Percentiles rank a stretch among this genome's conserved stretches.
These are phyloP conservation scores for Ceramica pisi DNA, from an alignment of 2,888 invertebrate genomes.

Conservation along the genomic window DNA sequence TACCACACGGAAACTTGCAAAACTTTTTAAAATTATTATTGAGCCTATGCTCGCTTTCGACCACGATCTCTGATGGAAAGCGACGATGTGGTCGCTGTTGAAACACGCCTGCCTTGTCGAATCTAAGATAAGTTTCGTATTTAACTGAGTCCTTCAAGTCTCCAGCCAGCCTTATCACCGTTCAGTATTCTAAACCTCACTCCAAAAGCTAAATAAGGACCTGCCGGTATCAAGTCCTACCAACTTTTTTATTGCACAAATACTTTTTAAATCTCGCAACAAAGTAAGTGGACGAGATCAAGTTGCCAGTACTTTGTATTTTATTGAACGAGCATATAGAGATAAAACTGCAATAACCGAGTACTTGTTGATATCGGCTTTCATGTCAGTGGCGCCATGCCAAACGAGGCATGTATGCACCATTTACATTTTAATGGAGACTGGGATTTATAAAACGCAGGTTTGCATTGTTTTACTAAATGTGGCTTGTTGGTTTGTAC, in stretches of 20 bases:
- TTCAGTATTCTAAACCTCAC: conserved; percentile 20
- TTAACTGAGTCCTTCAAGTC: no score
- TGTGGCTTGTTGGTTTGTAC: not conserved
- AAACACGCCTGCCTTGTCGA: no score
- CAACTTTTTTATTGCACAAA: conserved; percentile 36
- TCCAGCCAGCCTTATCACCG: not conserved
- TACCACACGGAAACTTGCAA: not conserved
- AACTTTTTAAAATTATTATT: no score
- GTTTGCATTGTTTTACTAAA: conserved; percentile 40
- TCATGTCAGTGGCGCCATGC: conserved; percentile 53
- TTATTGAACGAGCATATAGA: conserved; percentile 42
- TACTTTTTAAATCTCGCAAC: conserved; percentile 41
- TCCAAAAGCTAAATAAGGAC: conserved; percentile 37
- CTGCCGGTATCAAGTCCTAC: conserved; percentile 19
- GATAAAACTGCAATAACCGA: conserved; percentile 48
- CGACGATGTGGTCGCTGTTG: no score
- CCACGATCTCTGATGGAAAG: no score
- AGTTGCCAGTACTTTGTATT: conserved; percentile 47
- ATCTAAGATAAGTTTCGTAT: no score
- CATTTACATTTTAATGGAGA: conserved; percentile 52
- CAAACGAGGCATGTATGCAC: conserved; percentile 41
- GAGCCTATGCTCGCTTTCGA: no score
- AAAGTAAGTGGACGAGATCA: conserved; percentile 26
- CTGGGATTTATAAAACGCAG: conserved; percentile 30
- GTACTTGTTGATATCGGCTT: conserved; percentile 52